phyloP scores from a whole-genome alignment of 2,888 invertebrate genomes.

The Lydus trimaculatus region DNA sequence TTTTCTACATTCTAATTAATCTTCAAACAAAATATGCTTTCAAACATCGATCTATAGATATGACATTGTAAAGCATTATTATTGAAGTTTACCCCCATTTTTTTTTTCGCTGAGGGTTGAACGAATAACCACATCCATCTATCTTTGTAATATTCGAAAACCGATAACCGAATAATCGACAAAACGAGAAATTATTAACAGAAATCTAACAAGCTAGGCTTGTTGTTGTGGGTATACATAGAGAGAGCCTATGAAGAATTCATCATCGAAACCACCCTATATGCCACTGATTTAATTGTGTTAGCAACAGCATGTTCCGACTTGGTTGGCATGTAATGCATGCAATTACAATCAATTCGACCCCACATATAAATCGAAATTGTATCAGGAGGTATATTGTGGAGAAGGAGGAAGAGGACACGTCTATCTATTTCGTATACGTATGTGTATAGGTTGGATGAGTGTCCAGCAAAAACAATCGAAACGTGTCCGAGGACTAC shows the following conservation, averaged over 20 bases:
- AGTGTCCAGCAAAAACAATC: slow-evolving; percentile 51
- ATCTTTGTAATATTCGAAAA: slow-evolving; percentile 10
- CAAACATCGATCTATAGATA: slow-evolving; percentile 2
- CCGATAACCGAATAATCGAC: slow-evolving; percentile 19
- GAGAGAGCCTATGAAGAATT: slow-evolving; percentile 23
- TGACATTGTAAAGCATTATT: not conserved
- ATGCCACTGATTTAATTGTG: slow-evolving; percentile 30
- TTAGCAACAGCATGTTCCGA: slow-evolving; percentile 40
- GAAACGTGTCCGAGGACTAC: slow-evolving; percentile 35
- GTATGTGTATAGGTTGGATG: not conserved
- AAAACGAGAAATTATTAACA: slow-evolving; percentile 23
- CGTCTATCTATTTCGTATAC: slow-evolving; percentile 27
- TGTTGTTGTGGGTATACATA: not conserved
- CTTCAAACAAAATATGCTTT: not conserved
- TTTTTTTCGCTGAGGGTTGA: not conserved
- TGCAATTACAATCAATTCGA: slow-evolving; percentile 51
- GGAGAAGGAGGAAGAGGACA: slow-evolving; percentile 25
- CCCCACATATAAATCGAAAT: slow-evolving; percentile 4
- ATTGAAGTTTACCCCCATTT: slow-evolving; percentile 4
- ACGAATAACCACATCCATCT: slow-evolving; percentile 1
- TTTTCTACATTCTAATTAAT: not conserved
- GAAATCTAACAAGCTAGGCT: slow-evolving; percentile 8
- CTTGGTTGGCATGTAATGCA: slow-evolving; percentile 43
- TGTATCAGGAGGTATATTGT: not conserved
- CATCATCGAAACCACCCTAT: slow-evolving; percentile 21